A percentile compares a stretch with the other conserved stretches of the same genome.
phyloP scores from a whole-genome alignment of 2,888 invertebrate species.

The Nemoura dubitans region DNA sequence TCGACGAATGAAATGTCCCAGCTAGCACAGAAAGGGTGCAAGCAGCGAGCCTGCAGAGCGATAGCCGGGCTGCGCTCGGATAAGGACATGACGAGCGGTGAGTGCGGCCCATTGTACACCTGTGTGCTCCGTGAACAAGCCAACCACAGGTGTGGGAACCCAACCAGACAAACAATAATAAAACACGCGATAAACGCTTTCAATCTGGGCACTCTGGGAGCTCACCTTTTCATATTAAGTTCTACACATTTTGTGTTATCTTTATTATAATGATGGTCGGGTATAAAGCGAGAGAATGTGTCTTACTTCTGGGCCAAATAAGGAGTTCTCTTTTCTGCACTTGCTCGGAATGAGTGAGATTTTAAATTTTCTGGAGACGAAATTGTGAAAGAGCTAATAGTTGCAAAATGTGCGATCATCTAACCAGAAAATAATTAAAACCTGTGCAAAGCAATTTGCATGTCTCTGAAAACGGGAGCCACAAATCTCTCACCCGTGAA shows the following conservation, averaged over 20 bases:
- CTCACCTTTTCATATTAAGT: too few species aligned
- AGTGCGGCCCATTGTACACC: background rate
- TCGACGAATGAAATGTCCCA: too few species aligned
- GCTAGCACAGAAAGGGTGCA: too few species aligned
- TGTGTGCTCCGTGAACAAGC: background rate
- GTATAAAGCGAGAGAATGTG: background rate
- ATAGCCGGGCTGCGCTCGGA: too few species aligned
- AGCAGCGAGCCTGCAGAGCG: too few species aligned
- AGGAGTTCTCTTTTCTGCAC: background rate
- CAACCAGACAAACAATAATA: background rate
- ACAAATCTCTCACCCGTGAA: background rate
- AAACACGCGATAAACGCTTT: background rate
- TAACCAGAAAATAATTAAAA: background rate
- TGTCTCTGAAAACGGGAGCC: background rate
- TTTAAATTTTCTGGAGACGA: background rate
- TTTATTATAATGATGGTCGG: too few species aligned
- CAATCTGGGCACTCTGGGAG: background rate
- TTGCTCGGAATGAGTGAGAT: background rate
- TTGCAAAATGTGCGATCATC: background rate
- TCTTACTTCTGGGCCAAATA: background rate
- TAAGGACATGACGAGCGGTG: too few species aligned
- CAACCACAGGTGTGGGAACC: background rate
- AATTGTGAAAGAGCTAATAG: too few species aligned
- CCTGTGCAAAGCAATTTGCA: background rate
- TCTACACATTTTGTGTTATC: too few species aligned